Percentiles rank a stretch among this genome's conserved stretches.
phyloP scores from a whole-genome alignment of 2,797 vertebrate genomes.

The Craterocephalus amniculus region DNA sequence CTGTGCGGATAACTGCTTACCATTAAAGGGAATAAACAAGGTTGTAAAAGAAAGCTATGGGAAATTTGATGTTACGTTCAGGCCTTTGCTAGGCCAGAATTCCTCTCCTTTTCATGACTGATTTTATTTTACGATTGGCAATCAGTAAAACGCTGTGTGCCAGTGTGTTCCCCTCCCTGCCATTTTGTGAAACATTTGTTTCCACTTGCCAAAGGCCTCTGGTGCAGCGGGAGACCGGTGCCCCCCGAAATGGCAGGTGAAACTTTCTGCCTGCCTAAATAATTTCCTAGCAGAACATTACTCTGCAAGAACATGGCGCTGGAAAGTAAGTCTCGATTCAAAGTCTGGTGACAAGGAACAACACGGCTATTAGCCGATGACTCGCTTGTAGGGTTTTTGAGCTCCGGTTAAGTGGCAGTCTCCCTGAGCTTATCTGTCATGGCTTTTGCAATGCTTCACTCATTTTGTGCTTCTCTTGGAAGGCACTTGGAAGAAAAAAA shows the following conservation, averaged over 20 bases:
- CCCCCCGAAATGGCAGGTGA: conserved; percentile 83
- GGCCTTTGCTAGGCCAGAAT: conserved; percentile 68
- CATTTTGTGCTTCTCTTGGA: conserved; percentile 37
- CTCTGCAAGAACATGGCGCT: conserved; percentile 59
- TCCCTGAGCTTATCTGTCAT: conserved; percentile 64
- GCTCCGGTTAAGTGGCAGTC: conserved; percentile 62
- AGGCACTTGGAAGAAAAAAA: conserved; percentile 44
- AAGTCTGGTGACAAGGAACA: conserved; percentile 66
- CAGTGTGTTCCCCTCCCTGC: conserved; percentile 85
- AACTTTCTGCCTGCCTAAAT: conserved; percentile 85
- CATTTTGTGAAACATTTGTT: conserved; percentile 85
- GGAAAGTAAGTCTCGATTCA: conserved; percentile 67
- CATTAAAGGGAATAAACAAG: conserved; percentile 81
- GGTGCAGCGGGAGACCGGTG: conserved; percentile 73
- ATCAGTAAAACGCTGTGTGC: conserved; percentile 86
- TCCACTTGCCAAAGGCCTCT: conserved; percentile 82
- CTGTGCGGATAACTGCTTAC: conserved; percentile 78
- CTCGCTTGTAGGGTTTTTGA: conserved; percentile 37
- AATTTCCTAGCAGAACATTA: conserved; percentile 82
- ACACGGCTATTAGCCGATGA: conserved; percentile 58
- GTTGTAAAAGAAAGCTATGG: conserved; percentile 72
- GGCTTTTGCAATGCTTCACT: conserved; percentile 48
- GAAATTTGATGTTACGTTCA: conserved; percentile 71
- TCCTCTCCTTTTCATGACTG: conserved; percentile 87
- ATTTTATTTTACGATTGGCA: conserved; percentile 89